Percentiles rank a stretch among this genome's conserved stretches.
These are phyloP conservation scores for Drosophila setosimentum DNA, from an alignment of 2,888 invertebrate species.

Conservation along the genomic window DNA sequence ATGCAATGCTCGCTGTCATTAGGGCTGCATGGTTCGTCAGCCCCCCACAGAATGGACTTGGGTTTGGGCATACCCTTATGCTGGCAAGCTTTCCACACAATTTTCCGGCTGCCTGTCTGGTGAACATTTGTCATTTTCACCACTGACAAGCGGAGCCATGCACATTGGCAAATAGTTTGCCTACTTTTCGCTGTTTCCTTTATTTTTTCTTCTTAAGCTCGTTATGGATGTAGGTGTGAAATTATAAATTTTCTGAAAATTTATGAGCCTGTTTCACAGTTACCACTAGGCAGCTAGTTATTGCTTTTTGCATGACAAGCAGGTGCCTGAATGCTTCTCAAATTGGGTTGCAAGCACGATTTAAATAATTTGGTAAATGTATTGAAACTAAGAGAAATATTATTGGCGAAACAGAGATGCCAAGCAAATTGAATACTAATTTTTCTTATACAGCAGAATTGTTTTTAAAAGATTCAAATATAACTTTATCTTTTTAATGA, in stretches of 20 bases:
- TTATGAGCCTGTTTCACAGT: conserved; percentile 67
- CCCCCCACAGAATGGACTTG: neutral
- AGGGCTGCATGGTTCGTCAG: conserved; percentile 44
- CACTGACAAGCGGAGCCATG: conserved; percentile 70
- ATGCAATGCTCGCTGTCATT: conserved; percentile 74
- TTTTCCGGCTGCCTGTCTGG: conserved; percentile 72
- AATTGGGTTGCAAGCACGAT: neutral
- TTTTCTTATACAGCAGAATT: too few species aligned
- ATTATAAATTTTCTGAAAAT: conserved; percentile 74
- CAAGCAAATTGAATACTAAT: neutral
- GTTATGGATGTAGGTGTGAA: conserved; percentile 72
- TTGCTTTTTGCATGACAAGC: conserved; percentile 51
- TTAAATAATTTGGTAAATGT: neutral
- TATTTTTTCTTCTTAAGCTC: conserved; percentile 39
- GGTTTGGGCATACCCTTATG: neutral
- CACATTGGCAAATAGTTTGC: conserved; percentile 76
- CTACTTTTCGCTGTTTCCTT: conserved; percentile 23
- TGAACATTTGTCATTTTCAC: conserved; percentile 72
- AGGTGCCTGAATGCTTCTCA: conserved; percentile 6
- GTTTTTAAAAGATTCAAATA: too few species aligned
- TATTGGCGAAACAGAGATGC: neutral
- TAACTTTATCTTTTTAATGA: fast-evolving
- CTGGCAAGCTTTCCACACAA: conserved; percentile 40
- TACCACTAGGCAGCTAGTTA: conserved; percentile 48
- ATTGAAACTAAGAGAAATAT: neutral